A percentile compares a stretch with the other conserved stretches of the same genome.
Evolutionary conservation across 2,797 vertebrate species (phyloP).

Genomic region (Falco biarmicus): DNA sequence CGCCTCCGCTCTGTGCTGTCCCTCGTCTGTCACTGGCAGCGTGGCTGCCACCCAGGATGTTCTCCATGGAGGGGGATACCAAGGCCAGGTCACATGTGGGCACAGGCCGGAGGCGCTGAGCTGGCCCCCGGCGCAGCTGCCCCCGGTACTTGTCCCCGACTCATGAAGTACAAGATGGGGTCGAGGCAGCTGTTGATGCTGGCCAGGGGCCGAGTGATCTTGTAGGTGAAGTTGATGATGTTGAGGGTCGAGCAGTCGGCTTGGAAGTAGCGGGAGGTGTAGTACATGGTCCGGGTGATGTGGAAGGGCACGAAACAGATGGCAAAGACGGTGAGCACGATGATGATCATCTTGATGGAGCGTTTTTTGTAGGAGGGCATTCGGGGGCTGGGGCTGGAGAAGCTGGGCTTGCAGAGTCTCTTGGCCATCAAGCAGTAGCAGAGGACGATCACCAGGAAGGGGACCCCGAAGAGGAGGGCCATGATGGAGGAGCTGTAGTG

Average conservation of each 20-base stretch:
- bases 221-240: conserved; percentile 91
- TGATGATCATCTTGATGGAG: conserved; percentile 87
- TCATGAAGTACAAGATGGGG: conserved; percentile 92
- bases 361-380: conserved; percentile 77
- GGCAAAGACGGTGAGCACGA: conserved; percentile 89
- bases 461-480: conserved; percentile 88
- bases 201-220: conserved; percentile 92
- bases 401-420: conserved; percentile 78
- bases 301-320: conserved; percentile 95
- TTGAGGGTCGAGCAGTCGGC: conserved; percentile 85
- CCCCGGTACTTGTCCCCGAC: conserved; percentile 88
- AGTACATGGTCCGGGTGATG: conserved; percentile 91
- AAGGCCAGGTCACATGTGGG: conserved; percentile 20
- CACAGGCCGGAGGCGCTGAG: not conserved
- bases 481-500: conserved; percentile 89
- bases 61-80: conserved; percentile 24
- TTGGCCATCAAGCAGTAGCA: conserved; percentile 92
- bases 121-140: conserved; percentile 73
- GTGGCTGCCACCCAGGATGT: fast-evolving
- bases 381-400: conserved; percentile 61
- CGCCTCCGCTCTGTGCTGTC: fast-evolving
- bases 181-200: conserved; percentile 95
- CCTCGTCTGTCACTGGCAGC: fast-evolving
- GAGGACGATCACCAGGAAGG: conserved; percentile 86
- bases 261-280: conserved; percentile 86